Conservation (phyloP, 2,888 invertebrate genomes). For the Calliscelio sp. region DNA sequence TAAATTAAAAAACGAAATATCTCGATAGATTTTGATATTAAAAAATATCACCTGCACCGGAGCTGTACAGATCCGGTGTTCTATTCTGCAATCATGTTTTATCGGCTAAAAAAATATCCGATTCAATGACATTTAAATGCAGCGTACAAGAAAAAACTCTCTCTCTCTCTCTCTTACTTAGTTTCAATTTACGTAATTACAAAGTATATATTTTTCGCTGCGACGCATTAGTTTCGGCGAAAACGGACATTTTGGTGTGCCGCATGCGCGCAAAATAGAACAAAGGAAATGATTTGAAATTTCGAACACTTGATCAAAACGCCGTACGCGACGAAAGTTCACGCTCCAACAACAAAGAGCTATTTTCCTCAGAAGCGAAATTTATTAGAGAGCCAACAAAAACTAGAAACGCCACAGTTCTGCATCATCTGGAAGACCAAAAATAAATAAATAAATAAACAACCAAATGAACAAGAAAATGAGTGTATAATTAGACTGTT, state of each 20-base stretch:
- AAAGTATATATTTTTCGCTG: conserved; percentile 25
- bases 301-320: conserved; percentile 30
- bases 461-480: not conserved
- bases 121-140: conserved; percentile 37
- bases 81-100: conserved; percentile 17
- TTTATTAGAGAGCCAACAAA: no score
- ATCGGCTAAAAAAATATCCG: conserved; percentile 9
- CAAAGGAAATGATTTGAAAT: conserved; percentile 50
- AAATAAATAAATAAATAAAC: conserved; percentile 11
- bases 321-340: not conserved
- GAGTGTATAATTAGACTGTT: conserved; percentile 39
- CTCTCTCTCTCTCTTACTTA: not conserved
- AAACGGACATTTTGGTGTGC: not conserved
- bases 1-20: no score
- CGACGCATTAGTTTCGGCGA: conserved; percentile 24
- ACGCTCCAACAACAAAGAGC: not conserved
- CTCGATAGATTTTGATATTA: no score
- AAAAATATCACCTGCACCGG: no score
- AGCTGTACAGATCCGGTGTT: not conserved
- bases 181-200: conserved; percentile 27
- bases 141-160: not conserved
- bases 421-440: no score
- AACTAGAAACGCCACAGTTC: no score
- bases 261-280: conserved; percentile 30
- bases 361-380: not conserved